Evolutionary conservation across 2,888 invertebrate species (phyloP).

Genomic region (Xestoiulus laeticollis): DNA sequence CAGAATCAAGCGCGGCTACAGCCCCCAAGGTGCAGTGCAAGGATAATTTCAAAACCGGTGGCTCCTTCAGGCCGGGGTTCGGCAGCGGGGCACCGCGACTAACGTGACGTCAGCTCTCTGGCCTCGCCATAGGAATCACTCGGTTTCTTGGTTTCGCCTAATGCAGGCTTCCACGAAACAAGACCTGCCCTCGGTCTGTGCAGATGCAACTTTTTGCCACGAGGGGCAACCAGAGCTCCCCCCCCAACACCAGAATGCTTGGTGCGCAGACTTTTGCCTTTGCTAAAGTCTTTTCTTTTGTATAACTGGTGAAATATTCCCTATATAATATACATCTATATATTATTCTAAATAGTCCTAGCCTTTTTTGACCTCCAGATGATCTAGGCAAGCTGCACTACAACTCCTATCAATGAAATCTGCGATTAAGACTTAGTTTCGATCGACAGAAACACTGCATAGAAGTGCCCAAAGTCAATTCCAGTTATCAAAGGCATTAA

Average conservation of each 20-base stretch:
- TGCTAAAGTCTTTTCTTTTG: slow-evolving; percentile 43
- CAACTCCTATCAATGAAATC: not conserved
- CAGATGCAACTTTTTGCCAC: not conserved
- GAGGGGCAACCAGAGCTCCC: not conserved
- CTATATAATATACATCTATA: not conserved
- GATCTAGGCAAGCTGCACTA: not conserved
- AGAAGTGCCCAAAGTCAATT: not conserved
- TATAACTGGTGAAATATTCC: slow-evolving; percentile 30
- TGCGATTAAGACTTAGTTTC: not conserved
- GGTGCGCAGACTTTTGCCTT: slow-evolving; percentile 32
- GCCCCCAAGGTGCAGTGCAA: slow-evolving; percentile 6
- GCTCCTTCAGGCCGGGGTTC: slow-evolving; percentile 28
- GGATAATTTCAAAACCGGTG: not conserved
- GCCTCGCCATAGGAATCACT: not conserved
- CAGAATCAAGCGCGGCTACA: not conserved
- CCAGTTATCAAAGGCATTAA: not conserved
- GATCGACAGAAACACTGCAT: too few relatives aligned
- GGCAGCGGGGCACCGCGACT: slow-evolving; percentile 14
- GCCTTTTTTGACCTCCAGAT: not conserved
- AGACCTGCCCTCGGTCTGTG: not conserved
- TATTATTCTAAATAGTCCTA: slow-evolving; percentile 29
- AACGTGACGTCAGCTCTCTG: not conserved
- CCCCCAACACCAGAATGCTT: not conserved
- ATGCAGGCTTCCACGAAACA: not conserved
- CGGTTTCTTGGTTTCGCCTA: not conserved